A percentile compares a stretch with the other conserved stretches of the same genome.
Evolutionary conservation across 2,113 vertebrate genomes (phyloP).

Genomic region (Martes martes): DNA sequence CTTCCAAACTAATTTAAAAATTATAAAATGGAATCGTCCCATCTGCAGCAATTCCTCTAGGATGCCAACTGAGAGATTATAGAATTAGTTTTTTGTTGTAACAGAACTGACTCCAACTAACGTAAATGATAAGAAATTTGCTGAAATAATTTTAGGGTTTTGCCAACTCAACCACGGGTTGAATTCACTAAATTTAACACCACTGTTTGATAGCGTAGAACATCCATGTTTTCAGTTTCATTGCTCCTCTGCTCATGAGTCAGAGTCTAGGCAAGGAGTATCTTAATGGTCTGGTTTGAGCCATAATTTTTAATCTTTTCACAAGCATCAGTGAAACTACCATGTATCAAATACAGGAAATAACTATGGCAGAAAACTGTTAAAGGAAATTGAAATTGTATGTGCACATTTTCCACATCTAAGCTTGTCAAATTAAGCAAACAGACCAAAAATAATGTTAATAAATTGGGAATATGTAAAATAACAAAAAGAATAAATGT

Average conservation of each 20-base stretch:
- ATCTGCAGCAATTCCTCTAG: background rate
- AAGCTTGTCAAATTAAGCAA: background rate
- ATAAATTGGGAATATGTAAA: background rate
- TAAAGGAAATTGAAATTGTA: background rate
- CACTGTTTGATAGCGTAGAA: background rate
- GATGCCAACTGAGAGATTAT: background rate
- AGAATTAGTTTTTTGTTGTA: background rate
- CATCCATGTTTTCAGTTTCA: background rate
- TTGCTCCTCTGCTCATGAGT: background rate
- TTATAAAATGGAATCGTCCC: background rate
- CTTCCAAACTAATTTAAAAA: constrained; percentile 38
- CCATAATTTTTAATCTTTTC: background rate
- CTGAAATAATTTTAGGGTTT: background rate
- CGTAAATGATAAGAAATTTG: background rate
- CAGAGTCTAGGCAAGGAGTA: background rate
- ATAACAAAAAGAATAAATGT: background rate
- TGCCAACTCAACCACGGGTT: background rate
- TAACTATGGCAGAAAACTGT: background rate
- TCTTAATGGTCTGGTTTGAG: background rate
- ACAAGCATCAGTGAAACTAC: background rate
- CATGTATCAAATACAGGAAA: background rate
- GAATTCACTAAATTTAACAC: background rate
- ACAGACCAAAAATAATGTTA: background rate
- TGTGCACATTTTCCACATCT: background rate
- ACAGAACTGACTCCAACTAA: background rate